These are phyloP conservation scores for Cataglyphis rosenhaueri DNA, from an alignment of 2,888 invertebrate species.

Conservation along the genomic window DNA sequence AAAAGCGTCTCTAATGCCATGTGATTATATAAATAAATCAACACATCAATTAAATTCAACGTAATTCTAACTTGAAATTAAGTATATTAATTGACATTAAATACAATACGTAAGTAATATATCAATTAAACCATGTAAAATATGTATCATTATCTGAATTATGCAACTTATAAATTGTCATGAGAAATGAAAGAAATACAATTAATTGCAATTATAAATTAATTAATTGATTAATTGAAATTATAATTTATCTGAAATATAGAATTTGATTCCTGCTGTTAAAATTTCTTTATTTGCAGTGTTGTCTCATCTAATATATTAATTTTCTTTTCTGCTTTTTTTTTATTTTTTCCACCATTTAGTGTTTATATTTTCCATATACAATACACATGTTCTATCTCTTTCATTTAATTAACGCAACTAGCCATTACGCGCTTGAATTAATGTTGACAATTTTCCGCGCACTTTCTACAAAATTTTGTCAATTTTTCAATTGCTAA, in stretches of 20 bases:
- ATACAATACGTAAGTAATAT: background rate
- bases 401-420: background rate
- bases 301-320: background rate
- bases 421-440: background rate
- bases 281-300: background rate
- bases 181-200: background rate
- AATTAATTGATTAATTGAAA: no score
- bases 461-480: background rate
- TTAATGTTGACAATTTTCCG: constrained; percentile 10
- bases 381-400: background rate
- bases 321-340: background rate
- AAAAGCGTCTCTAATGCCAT: background rate
- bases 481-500: constrained; percentile 17
- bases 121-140: background rate
- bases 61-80: background rate
- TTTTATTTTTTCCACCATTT: background rate
- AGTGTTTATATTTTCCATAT: background rate
- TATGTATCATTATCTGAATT: background rate
- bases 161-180: background rate
- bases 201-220: background rate
- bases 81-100: background rate
- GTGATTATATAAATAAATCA: background rate
- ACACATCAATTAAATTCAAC: background rate
- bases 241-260: background rate
- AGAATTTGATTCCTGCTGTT: background rate